Base-by-base conservation (phyloP, 2,888 invertebrate genomes). In the Xylocampa areola region DNA sequence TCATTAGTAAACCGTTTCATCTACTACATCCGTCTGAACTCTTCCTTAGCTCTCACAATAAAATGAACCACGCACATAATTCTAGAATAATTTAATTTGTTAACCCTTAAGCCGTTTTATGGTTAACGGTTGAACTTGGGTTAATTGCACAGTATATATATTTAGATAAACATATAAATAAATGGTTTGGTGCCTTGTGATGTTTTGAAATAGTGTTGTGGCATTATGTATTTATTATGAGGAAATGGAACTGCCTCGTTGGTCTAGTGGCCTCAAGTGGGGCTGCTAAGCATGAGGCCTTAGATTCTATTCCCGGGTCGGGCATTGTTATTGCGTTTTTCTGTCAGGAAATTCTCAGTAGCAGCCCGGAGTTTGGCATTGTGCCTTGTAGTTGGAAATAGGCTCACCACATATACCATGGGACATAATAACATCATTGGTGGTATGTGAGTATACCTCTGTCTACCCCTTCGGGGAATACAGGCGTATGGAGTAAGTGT, bases 71-170 rank as follows among this genome's bases (percentile, higher is more conserved):
- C 40, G 48, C 45, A 49, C 69, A 65, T 60, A 71, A 78, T 68
- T 66, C 55, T 50, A 50, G 47, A 73, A 78, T 78, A 76, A 81
- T 77, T 78, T 78, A 76, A 80, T 81, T 79, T 78, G 77, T 68
- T 70, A 75, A 78, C 73, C 78, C 77, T 62, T 63, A 69, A 54
- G 68, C 70, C 53, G 52, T 55, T 80, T 76, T 79, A 79, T 69
- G 53, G 69, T 67, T 55, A 52, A 62, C 64, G 41, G 53, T 67
- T 67, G 67, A 73, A 76, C 61, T 69, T 67, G 39, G 60, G 64
- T 81, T 79, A 78, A 81, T 80, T 78, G 67, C 51, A 29, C 33
- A 32, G 30, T 53, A 47, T 35, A 8, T 36, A 37, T 30, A 30
- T 17, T 1, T 35, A 23, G 19, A 13, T 33, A 32, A 27, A 29